phyloP scores from a whole-genome alignment of 1,140 invertebrate species.

The Dendroctonus valens region DNA sequence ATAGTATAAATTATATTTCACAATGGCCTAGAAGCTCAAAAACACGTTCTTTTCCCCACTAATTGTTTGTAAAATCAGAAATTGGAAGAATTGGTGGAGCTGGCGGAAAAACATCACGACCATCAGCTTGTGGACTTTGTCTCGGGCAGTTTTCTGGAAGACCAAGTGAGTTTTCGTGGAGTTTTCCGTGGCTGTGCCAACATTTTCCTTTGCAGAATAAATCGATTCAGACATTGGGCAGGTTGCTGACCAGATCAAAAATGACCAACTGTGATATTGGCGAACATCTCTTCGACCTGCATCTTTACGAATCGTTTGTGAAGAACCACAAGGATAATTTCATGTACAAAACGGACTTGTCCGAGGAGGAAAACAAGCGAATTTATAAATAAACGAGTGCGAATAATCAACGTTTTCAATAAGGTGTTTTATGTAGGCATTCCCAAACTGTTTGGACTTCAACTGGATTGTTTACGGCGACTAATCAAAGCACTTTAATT shows the following conservation, averaged over 20 bases:
- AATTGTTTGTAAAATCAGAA: conserved; percentile 32
- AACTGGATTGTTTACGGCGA: no score
- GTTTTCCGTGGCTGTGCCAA: neutral
- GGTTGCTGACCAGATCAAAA: conserved; percentile 35
- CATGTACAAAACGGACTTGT: conserved; percentile 23
- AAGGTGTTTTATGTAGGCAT: no score
- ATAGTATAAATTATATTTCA: no score
- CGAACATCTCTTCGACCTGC: conserved; percentile 44
- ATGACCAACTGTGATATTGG: conserved; percentile 32
- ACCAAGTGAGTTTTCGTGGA: conserved; percentile 59
- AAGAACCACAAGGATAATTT: conserved; percentile 29
- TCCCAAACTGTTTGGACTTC: no score
- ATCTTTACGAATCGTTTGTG: conserved; percentile 36
- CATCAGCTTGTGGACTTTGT: conserved; percentile 68
- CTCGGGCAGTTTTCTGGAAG: conserved; percentile 66
- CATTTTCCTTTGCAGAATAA: conserved; percentile 32
- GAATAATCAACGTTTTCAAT: no score
- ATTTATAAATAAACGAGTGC: conserved; percentile 23
- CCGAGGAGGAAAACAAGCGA: conserved; percentile 2
- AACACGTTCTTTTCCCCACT: no score
- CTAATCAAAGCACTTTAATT: no score
- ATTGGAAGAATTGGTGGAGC: conserved; percentile 57
- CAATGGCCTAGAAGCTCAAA: no score
- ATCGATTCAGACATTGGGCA: conserved; percentile 39
- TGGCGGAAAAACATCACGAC: conserved; percentile 66